phyloP scores from a whole-genome alignment of 1,140 invertebrate genomes.

The Octopus sinensis region DNA sequence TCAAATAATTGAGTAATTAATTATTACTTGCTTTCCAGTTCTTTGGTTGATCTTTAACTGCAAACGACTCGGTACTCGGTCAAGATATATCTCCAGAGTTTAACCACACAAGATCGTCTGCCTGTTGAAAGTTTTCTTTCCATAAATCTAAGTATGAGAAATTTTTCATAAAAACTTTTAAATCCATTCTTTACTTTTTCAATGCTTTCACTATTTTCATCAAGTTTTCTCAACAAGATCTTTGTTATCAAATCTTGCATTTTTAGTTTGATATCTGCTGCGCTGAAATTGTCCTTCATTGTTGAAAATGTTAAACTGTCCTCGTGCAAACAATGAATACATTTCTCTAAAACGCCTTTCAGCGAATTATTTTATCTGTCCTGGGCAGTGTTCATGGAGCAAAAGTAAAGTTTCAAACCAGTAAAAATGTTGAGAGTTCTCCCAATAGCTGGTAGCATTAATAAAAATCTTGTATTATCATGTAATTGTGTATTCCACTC shows the following conservation, averaged over 20 bases:
- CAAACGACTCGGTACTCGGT: not conserved
- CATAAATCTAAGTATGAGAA: constrained; percentile 1
- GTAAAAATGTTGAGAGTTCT: too few species aligned
- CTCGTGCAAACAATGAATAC: too few species aligned
- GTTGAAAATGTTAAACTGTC: too few species aligned
- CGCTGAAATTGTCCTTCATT: too few species aligned
- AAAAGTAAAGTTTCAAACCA: too few species aligned
- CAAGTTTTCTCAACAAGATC: not conserved
- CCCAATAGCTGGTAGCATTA: too few species aligned
- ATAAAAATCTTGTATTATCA: too few species aligned
- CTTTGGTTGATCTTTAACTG: constrained; percentile 6
- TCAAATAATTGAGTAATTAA: not conserved
- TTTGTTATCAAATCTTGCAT: not conserved
- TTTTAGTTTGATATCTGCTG: too few species aligned
- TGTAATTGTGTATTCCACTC: too few species aligned
- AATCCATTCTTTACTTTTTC: not conserved
- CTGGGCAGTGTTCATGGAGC: too few species aligned
- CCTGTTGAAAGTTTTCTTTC: not conserved
- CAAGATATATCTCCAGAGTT: constrained; percentile 1
- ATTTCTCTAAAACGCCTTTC: too few species aligned
- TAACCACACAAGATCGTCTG: not conserved
- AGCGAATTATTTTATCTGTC: too few species aligned
- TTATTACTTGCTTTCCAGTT: constrained; percentile 8
- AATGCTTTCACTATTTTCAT: not conserved
- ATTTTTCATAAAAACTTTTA: constrained; percentile 3